Evolutionary conservation across 1,140 invertebrate species (phyloP), one percentile per base, ranked within the genome.

Genomic region (Atta colombica): DNA sequence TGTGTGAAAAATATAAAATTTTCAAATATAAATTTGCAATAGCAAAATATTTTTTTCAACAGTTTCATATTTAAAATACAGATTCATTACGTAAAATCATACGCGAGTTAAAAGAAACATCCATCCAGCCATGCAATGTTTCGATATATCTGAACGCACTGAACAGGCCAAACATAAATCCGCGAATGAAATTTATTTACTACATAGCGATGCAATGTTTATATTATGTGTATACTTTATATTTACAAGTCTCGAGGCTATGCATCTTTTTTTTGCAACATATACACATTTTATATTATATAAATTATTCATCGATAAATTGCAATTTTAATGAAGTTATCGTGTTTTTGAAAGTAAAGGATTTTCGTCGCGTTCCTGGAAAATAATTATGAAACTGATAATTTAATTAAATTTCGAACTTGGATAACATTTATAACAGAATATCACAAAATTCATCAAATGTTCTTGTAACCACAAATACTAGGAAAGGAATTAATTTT

Each of bases 321-420:
- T 81, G 28, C 39, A 63, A 3, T 51, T 74, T 60, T 35, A 84
- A 74, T 63, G 39, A 82, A 49, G 18, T 58, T 74, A 12, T 45
- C n/a, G 12, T n/a, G 25, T 74, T 51, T 49, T 75, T 39, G 16
- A 71, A 82, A 31, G 14, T 39, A 74, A 82, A 74, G 18, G 6
- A 61, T 60, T 74, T 84, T 39, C 25, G 35, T 74, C 35, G 3
- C 35, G 18, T 21, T 65, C 1, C 18, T 14, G n/a, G 35, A 39
- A 75, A 14, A 35, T 63, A 58, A 55, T 69, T 69, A 69, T 25
- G 35, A 58, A 28, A 18, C 16, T 12, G 16, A 53, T 82, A 58
- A 81, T 58, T 81, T 45, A 71, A 81, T 81, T 31, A 51, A 75
- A 84, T 75, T 16, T 75, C 28, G 3, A 35, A 84, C 0, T 75